Evolutionary conservation across 2,113 vertebrate species (phyloP).

Genomic region (Sylvia atricapilla): DNA sequence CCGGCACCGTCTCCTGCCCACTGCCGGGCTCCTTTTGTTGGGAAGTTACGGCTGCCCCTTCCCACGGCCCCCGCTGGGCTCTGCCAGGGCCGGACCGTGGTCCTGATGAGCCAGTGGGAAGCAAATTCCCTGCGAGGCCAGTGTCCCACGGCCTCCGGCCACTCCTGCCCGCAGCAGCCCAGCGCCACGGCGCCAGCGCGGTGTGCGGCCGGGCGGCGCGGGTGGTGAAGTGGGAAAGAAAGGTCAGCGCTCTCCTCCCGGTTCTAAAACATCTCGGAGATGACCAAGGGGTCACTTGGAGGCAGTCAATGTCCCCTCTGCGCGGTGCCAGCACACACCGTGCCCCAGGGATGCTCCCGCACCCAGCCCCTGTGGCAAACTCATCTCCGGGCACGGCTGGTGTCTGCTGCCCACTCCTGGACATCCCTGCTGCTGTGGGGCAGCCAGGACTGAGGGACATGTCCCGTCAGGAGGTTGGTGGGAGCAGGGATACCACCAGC

Average conservation of each 20-base stretch:
- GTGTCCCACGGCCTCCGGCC: background rate
- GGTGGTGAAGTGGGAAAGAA: fast-evolving
- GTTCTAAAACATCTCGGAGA: background rate
- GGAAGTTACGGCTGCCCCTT: conserved; percentile 60
- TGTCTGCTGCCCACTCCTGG: background rate
- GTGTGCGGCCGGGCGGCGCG: background rate
- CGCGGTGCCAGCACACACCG: fast-evolving
- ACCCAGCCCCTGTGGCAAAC: background rate
- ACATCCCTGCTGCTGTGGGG: background rate
- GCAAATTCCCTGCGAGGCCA: background rate
- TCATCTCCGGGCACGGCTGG: background rate
- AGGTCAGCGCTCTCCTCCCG: background rate
- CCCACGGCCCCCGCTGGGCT: conserved; percentile 54
- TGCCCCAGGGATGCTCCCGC: background rate
- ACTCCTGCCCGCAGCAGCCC: background rate
- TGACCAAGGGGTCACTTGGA: background rate
- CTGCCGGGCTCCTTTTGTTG: conserved; percentile 64
- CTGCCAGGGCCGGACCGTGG: background rate
- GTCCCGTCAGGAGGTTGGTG: fast-evolving
- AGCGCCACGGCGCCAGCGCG: background rate
- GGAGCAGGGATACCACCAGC: background rate
- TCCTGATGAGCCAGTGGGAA: background rate
- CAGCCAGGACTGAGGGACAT: background rate
- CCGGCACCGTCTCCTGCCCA: background rate
- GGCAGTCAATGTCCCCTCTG: background rate